Percentiles rank a stretch among this genome's conserved stretches.
Evolutionary conservation across 2,888 invertebrate genomes (phyloP).

Genomic region (Temnothorax ravouxi): DNA sequence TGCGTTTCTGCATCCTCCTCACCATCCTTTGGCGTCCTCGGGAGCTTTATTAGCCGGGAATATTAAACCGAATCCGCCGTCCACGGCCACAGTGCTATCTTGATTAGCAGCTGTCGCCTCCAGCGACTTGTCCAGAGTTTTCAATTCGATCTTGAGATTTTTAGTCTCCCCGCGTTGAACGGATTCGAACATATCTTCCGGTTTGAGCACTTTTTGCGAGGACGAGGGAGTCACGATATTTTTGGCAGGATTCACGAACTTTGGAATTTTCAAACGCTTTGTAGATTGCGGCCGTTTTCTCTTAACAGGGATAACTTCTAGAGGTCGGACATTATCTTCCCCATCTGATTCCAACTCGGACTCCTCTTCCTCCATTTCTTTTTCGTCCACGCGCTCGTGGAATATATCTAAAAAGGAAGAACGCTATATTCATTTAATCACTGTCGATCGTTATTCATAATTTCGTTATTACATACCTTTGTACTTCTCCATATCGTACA

Average conservation of each 20-base stretch:
- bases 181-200: slow-evolving; percentile 88
- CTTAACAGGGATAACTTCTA: slow-evolving; percentile 87
- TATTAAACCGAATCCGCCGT: slow-evolving; percentile 83
- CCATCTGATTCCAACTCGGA: slow-evolving; percentile 90
- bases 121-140: slow-evolving; percentile 84
- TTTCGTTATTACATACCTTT: slow-evolving; percentile 74
- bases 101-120: slow-evolving; percentile 60
- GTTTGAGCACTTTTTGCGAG: slow-evolving; percentile 83
- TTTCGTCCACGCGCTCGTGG: background rate
- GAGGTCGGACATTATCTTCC: slow-evolving; percentile 84
- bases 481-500: slow-evolving; percentile 82
- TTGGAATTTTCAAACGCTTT: slow-evolving; percentile 88
- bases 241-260: slow-evolving; percentile 87
- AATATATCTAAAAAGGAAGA: slow-evolving; percentile 4
- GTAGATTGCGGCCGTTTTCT: slow-evolving; percentile 84
- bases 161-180: slow-evolving; percentile 84
- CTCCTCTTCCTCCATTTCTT: slow-evolving; percentile 86
- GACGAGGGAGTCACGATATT: slow-evolving; percentile 81
- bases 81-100: slow-evolving; percentile 67
- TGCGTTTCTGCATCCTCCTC: slow-evolving; percentile 59
- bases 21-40: slow-evolving; percentile 68
- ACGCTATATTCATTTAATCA: background rate
- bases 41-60: slow-evolving; percentile 78
- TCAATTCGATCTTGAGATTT: slow-evolving; percentile 88
- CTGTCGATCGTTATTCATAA: slow-evolving; percentile 6